Base-by-base conservation (phyloP, 1,140 invertebrate species). In the Hydropsyche tenuis region DNA sequence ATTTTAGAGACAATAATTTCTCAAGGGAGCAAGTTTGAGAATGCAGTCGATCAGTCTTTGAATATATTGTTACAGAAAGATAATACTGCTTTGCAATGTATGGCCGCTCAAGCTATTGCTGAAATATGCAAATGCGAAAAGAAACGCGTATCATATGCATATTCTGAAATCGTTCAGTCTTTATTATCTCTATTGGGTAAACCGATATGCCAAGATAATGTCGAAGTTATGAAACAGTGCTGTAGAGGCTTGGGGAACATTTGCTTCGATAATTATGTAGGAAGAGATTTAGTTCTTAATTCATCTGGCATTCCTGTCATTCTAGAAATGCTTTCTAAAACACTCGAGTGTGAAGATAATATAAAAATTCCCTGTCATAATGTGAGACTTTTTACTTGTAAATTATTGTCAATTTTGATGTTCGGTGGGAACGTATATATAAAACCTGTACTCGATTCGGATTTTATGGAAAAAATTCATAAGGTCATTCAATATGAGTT, bases 241-340 rank as follows among this genome's bases (percentile, higher is more conserved):
- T 92, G 92, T 75, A 86, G 94, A 78, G 93, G 93, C 5, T 82
- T 96, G 20, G 94, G 93, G 53, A 96, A 96, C 82, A 90, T 96
- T 78, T 95, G 93, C 78, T 96, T 91, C 82, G 92, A 95, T 79
- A 95, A 94, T 86, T 91, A 94, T 88, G 86, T 85, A 78, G 87
- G 87, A 23, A 86, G 90, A 72, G 86, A 88, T 68, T 81, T 90
- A 51, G 85, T 92, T 14, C 82, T 90, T 20, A 85, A 90, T 69
- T 82, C 86, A 71, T 84, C 88, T 73, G 91, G 91, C 0, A 82
- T 92, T 53, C 78, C 80, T 43, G 81, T 81, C 23, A 80, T 91
- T n/a, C 79, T 87, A 11, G 82, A 83, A 23, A 70, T 87, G 16
- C 78, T 89, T 12, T 69, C 77, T 60, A 80, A 72, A 72, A 81